Evolutionary conservation across 2,888 invertebrate species (phyloP).

Genomic region (Drosophila nr. medialis): DNA sequence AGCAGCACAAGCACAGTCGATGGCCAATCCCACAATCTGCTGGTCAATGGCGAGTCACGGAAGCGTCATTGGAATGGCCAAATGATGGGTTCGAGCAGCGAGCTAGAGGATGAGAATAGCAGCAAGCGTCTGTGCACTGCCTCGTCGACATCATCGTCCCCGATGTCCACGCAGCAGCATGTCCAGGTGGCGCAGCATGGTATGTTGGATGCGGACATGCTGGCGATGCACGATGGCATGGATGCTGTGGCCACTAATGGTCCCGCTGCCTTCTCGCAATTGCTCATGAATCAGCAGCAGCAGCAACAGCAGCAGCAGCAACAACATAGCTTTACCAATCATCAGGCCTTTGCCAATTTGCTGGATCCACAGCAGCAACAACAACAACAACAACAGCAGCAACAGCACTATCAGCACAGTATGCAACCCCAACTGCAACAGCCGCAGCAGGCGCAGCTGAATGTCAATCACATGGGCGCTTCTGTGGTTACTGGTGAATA

Average conservation of each 20-base stretch:
- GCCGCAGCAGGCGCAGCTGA: slow-evolving; percentile 68
- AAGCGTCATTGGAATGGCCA: slow-evolving; percentile 82
- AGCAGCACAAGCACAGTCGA: slow-evolving; percentile 64
- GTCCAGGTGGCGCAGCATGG: slow-evolving; percentile 64
- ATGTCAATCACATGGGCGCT: slow-evolving; percentile 68
- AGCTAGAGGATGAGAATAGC: slow-evolving; percentile 75
- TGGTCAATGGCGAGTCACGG: slow-evolving; percentile 71
- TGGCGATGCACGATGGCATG: slow-evolving; percentile 80
- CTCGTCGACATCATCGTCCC: slow-evolving; percentile 79
- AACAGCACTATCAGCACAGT: slow-evolving; percentile 46
- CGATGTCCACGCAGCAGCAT: slow-evolving; percentile 71
- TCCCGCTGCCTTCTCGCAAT: slow-evolving; percentile 73
- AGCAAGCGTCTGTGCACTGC: slow-evolving; percentile 80
- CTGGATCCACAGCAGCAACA: slow-evolving; percentile 65
- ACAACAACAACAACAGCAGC: slow-evolving; percentile 64
- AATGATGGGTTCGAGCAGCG: slow-evolving; percentile 73
- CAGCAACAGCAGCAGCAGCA: slow-evolving; percentile 75
- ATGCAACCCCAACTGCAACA: slow-evolving; percentile 69
- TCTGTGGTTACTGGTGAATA: slow-evolving; percentile 80
- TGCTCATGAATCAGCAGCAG: slow-evolving; percentile 77
- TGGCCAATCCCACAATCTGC: slow-evolving; percentile 45
- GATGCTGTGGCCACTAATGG: slow-evolving; percentile 63
- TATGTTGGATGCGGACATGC: slow-evolving; percentile 77
- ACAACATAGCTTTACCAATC: slow-evolving; percentile 72
- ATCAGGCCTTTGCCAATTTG: slow-evolving; percentile 63